Conservation (phyloP, 2,888 invertebrate genomes). For the Lathronympha strigana region DNA sequence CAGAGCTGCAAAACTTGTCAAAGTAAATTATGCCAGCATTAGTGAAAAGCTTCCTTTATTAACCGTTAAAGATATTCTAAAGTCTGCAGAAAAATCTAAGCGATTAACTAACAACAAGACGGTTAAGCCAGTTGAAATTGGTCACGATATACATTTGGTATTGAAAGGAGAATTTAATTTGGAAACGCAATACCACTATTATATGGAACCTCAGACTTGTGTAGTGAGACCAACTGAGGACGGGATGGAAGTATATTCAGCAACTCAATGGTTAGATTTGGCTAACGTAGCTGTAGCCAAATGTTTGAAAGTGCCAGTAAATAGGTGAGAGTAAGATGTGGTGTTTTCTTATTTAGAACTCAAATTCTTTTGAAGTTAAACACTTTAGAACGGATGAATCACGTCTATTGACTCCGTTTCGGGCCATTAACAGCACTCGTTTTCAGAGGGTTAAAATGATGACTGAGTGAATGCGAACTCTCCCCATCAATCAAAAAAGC, state of each 20-base stretch:
- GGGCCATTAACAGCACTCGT: too few species aligned
- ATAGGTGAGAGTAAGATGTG: slow-evolving; percentile 58
- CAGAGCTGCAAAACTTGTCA: slow-evolving; percentile 79
- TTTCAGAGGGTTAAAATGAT: too few species aligned
- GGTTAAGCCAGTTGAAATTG: slow-evolving; percentile 53
- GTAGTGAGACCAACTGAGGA: slow-evolving; percentile 86
- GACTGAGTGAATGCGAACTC: too few species aligned
- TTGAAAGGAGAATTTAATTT: slow-evolving; percentile 43
- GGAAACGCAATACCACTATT: slow-evolving; percentile 85
- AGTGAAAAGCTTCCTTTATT: slow-evolving; percentile 58
- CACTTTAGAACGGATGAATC: too few species aligned
- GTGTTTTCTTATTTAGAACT: too few species aligned
- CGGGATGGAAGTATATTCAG: slow-evolving; percentile 83
- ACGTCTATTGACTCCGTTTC: too few species aligned
- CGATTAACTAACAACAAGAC: slow-evolving; percentile 50
- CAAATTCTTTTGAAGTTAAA: too few species aligned
- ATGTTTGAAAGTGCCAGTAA: slow-evolving; percentile 71
- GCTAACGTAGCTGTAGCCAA: slow-evolving; percentile 75
- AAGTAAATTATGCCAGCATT: slow-evolving; percentile 71
- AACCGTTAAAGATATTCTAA: slow-evolving; percentile 63
- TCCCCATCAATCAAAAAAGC: too few species aligned
- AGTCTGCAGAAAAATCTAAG: slow-evolving; percentile 52
- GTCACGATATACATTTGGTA: slow-evolving; percentile 41
- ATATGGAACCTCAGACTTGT: slow-evolving; percentile 86
- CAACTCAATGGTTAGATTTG: slow-evolving; percentile 83